Base-by-base conservation (phyloP, 1,140 invertebrate species). In the Zeugodacus cucurbitae region DNA sequence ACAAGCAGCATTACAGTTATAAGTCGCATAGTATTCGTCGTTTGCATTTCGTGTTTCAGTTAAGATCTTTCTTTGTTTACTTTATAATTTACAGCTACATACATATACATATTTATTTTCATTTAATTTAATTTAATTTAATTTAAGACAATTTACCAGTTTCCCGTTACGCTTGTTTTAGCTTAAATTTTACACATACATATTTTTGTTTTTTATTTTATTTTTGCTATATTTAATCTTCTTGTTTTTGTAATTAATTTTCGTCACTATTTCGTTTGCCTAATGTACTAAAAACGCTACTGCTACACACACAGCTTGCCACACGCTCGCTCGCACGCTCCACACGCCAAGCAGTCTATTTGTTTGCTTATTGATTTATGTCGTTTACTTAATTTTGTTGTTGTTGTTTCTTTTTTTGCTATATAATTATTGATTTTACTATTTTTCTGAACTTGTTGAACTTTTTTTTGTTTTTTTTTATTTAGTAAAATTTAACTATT, bases 101-200 rank as follows among this genome's bases (percentile, higher is more conserved):
- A 29, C 74, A 29, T 82, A 82, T 20, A 48, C n/a, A 82, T 48
- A 74, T n/a, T 20, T 32, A 70, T 37, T 17, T 74, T 20, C n/a
- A n/a, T n/a, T n/a, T 54, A 54, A 62, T 62, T 62, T 26, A 62
- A n/a, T n/a, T 62, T 59, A 22, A 59, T 20, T 59, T n/a, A 4
- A 37, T 34, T 82, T 82, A 82, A 82, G 34, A 41, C 41, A 82
- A 82, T n/a, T 48, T 48, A 82, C 74, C 74, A 82, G 37, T 82
- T 82, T 82, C 74, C 74, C 74, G 26, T 82, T 82, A 14, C 22
- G 11, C 11, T 41, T 48, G 22, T 82, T 44, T 48, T 17, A 82
- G 34, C 34, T 41, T 82, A 48, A 26, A 11, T 48, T 82, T 48
- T 82, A 82, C 37, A 34, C 14, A 34, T 70, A 32, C 32, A 32